phyloP scores from a whole-genome alignment of 2,797 vertebrate genomes.

The Oreonectes daqikongensis region DNA sequence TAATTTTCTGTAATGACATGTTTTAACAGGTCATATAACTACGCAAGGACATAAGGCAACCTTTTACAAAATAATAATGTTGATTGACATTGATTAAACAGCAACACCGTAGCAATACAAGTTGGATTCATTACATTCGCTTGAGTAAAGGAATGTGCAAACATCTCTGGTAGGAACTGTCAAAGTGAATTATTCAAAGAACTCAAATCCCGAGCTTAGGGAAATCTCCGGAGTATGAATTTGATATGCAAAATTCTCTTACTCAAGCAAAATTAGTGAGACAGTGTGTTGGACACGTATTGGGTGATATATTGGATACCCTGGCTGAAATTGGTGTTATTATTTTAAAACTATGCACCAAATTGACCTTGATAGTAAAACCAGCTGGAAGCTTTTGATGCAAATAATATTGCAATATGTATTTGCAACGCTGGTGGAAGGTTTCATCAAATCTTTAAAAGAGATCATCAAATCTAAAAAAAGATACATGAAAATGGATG shows the following conservation, averaged over 20 bases:
- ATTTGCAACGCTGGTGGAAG: background rate
- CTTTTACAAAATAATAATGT: conserved; percentile 15
- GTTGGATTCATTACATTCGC: background rate
- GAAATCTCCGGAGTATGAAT: background rate
- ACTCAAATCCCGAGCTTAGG: background rate
- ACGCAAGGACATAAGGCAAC: background rate
- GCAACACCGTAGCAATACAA: background rate
- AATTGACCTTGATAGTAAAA: background rate
- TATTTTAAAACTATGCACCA: background rate
- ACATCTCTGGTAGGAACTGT: conserved; percentile 19
- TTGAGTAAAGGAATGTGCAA: conserved; percentile 31
- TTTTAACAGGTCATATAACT: no score
- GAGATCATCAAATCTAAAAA: background rate
- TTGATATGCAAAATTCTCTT: background rate
- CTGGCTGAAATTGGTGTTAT: background rate
- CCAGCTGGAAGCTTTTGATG: background rate
- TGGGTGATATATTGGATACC: background rate
- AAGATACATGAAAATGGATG: background rate
- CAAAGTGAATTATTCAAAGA: conserved; percentile 35
- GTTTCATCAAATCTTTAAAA: background rate
- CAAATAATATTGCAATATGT: no score
- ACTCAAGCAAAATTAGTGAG: background rate
- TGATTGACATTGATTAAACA: conserved; percentile 23
- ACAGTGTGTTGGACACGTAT: background rate
- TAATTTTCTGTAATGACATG: no score